Base-by-base conservation (phyloP, 2,797 vertebrate species). In the Esox masquinongy region DNA sequence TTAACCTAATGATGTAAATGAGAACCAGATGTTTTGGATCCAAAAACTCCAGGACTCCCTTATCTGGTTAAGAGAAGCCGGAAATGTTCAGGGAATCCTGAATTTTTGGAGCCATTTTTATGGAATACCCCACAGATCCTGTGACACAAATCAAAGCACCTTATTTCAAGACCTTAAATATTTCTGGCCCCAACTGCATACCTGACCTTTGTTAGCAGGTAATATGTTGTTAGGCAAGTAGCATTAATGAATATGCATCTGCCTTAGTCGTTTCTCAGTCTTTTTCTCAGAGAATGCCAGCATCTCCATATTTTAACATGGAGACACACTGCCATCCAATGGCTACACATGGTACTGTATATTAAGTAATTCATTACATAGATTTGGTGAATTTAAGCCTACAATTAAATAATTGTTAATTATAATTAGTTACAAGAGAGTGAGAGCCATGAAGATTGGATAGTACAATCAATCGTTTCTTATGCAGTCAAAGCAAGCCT, bases 291-390 rank as follows among this genome's bases (percentile, higher is more conserved):
- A 31, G 6, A 67, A 19, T 67, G 76, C 47, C 51, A 75, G 29
- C 19, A 16, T 22, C 4, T 61, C 11, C 39, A 67, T 77, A 67
- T 15, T 51, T 63, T 68, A 85, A 83, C 81, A 8, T 92, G 87
- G 90, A 85, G 79, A 83, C 87, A 94, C 84, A 94, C 91, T 94
- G 93, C 92, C 93, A 91, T 87, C 94, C 83, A 88, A 93, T 93
- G 94, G 93, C 64, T 5, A n/a, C 4, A 43, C n/a, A 77, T 49
- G 31, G 0, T 7, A 70, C 47, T 70, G 47, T 12, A 39, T 19
- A 4, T 19, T 66, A 26, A 66, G 9, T 34, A 2, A 34, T 49
- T 6, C 68, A 47, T 39, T 16, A 43, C 14, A 69, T 39, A 47
- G 68, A 22, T 12, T 47, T 47, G 9, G 9, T 4, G 1, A 22